Evolutionary conservation across 1,140 invertebrate species (phyloP).

Genomic region (Hydropsyche tenuis): DNA sequence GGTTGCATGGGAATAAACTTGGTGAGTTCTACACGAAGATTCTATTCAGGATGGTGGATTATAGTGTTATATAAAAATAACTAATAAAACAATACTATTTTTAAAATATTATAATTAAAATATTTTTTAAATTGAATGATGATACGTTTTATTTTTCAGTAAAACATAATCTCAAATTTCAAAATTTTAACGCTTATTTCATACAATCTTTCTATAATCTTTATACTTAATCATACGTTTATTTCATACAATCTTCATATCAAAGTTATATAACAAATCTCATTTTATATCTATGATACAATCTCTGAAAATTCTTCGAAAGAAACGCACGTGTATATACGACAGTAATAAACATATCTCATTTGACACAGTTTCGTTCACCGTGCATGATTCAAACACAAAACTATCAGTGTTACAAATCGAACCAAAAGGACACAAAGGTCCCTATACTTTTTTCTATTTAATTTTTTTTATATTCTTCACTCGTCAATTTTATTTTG

Average conservation of each 20-base stretch:
- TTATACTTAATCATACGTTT: too few relatives aligned
- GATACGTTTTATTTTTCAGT: too few relatives aligned
- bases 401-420: slow-evolving; percentile 33
- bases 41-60: neutral
- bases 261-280: too few relatives aligned
- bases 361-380: slow-evolving; percentile 27
- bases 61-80: too few relatives aligned
- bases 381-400: slow-evolving; percentile 12
- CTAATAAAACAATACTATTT: too few relatives aligned
- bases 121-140: too few relatives aligned
- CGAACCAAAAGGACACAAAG: neutral
- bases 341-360: slow-evolving; percentile 23
- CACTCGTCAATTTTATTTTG: slow-evolving; percentile 45
- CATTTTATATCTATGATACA: neutral
- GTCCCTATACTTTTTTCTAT: slow-evolving; percentile 22
- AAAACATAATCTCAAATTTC: too few relatives aligned
- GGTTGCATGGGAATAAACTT: neutral
- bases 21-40: slow-evolving; percentile 20
- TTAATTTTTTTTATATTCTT: slow-evolving; percentile 27
- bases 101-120: too few relatives aligned
- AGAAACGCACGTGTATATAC: neutral
- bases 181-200: too few relatives aligned
- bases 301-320: too few relatives aligned
- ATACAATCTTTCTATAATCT: too few relatives aligned
- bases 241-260: too few relatives aligned